Conservation (phyloP, 2,113 vertebrate genomes). For the Hippopotamus amphibius region DNA sequence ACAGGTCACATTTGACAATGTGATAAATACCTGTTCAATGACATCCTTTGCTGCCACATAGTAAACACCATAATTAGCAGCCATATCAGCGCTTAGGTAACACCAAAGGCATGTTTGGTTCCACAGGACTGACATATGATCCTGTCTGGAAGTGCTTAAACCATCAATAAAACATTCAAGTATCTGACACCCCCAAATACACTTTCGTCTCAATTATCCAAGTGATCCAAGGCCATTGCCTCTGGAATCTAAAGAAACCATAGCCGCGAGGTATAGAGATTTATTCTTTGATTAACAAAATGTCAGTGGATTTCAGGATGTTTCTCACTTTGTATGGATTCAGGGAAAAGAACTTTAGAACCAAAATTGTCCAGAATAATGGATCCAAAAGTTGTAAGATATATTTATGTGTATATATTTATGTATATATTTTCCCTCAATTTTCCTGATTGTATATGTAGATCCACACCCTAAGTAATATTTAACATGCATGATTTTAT, state of each 20-base stretch:
- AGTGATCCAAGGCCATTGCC: background rate
- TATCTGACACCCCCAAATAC: conserved; percentile 13
- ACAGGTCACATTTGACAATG: conserved; percentile 34
- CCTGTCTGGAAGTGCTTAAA: conserved; percentile 6
- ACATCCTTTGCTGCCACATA: conserved; percentile 25
- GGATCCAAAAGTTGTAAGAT: conserved; percentile 5
- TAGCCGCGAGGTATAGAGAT: background rate
- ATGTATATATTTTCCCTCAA: background rate
- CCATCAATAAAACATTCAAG: background rate
- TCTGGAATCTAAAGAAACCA: background rate
- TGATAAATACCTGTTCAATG: conserved; percentile 33
- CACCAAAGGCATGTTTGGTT: conserved; percentile 7
- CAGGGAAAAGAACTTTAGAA: background rate
- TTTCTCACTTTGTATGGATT: background rate
- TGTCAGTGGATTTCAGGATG: background rate
- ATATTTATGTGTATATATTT: background rate
- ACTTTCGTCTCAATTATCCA: conserved; percentile 27
- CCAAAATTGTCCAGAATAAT: background rate
- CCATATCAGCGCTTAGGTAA: conserved; percentile 35
- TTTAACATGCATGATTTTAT: background rate
- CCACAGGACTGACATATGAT: background rate
- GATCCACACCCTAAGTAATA: background rate
- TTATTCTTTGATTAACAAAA: conserved; percentile 30
- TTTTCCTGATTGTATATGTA: background rate
- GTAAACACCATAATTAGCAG: background rate